Evolutionary conservation across 2,113 vertebrate species (phyloP), one percentile per base, ranked within the genome.

Genomic region (Blennius ocellaris): DNA sequence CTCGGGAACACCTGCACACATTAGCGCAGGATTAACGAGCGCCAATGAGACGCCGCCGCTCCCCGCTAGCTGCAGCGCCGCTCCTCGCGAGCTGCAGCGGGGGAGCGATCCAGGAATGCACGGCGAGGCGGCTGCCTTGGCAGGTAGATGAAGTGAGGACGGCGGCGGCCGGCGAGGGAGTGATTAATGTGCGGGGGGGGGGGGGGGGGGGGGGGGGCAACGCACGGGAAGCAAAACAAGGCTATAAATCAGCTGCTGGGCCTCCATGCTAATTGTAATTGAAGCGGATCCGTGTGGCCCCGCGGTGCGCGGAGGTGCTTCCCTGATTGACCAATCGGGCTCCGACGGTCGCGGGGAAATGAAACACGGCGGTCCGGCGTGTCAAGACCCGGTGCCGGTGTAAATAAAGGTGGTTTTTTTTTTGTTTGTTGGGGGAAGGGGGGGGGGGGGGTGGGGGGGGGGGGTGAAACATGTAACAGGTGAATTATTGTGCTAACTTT

Each of bases 231-330:
- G 81, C 83, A 94, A 93, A 94, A 90, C 91, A 91, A 86, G 66
- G 61, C 78, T 71, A 93, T 94, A 92, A 93, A 94, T 94, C 93
- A 93, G 82, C 82, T 38, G 7, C 73, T 65, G 77, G 86, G 71
- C 78, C 69, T 81, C 80, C 69, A 85, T 91, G 86, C 90, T 93
- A 93, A 94, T 92, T 94, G 91, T 90, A 93, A 93, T 92, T 93
- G 84, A 93, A 94, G 92, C 92, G 76, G 92, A 93, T 92, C 90
- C 87, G 86, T 90, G 83, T 85, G 81, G 69, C 43, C 75, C 21
- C 72, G 67, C 58, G 58, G 83, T 72, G 73, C 73, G 66, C 73
- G 69, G 78, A 86, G 89, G 82, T 86, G 80, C 87, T 90, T 88
- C 88, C 90, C 78, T 85, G 91, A 92, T 86, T 91, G 88, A 92